Evolutionary conservation across 2,113 vertebrate genomes (phyloP).

Genomic region (Prietella phreatophila): DNA sequence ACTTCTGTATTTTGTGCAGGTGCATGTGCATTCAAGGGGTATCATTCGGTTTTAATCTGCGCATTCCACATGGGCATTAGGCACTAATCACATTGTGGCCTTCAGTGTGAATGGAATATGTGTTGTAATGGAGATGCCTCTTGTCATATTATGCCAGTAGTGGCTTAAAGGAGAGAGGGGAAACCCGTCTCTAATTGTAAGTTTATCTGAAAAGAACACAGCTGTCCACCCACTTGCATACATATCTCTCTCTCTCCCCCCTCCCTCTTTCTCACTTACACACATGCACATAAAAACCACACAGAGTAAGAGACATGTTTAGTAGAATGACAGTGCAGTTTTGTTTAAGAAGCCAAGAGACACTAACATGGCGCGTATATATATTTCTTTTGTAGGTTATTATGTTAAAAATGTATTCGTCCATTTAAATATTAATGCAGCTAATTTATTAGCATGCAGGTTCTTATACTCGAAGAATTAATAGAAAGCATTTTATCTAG

Average conservation of each 20-base stretch:
- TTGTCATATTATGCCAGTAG: slow-evolving; percentile 44
- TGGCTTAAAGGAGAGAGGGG: slow-evolving; percentile 34
- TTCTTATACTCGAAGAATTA: background rate
- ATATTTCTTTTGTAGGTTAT: background rate
- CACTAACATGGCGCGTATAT: slow-evolving; percentile 55
- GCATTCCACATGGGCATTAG: slow-evolving; percentile 28
- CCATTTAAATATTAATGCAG: background rate
- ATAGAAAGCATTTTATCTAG: background rate
- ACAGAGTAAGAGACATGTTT: slow-evolving; percentile 69
- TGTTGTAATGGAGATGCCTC: slow-evolving; percentile 42
- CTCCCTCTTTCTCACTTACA: slow-evolving; percentile 19
- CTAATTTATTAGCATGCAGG: background rate
- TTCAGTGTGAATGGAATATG: slow-evolving; percentile 25
- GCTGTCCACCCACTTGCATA: slow-evolving; percentile 52
- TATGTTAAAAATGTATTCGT: background rate
- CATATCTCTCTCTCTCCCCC: background rate
- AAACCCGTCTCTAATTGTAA: slow-evolving; percentile 41
- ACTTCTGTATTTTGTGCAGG: slow-evolving; percentile 35
- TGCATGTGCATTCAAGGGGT: slow-evolving; percentile 22
- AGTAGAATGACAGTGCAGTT: slow-evolving; percentile 83
- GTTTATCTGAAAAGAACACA: slow-evolving; percentile 48
- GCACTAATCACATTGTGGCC: slow-evolving; percentile 37
- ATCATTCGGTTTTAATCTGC: slow-evolving; percentile 39
- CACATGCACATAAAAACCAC: slow-evolving; percentile 15
- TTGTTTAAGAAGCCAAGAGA: slow-evolving; percentile 75